phyloP scores from a whole-genome alignment of 2,888 invertebrate species.

The Amblyjoppa fuscipennis region DNA sequence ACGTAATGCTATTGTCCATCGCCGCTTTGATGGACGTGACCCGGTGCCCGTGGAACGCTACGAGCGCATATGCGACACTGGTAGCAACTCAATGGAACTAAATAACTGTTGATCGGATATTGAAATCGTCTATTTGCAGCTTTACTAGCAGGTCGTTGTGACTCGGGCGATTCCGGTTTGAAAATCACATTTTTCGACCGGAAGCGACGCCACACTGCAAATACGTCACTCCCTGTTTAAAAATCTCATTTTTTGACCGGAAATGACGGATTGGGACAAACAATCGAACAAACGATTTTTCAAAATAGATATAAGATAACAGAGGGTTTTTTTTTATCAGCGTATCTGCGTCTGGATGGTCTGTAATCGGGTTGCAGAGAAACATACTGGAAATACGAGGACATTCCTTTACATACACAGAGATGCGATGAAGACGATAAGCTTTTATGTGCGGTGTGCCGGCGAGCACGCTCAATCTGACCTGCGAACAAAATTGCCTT shows the following conservation, averaged over 20 bases:
- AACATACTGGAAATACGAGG: neutral
- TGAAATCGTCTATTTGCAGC: neutral
- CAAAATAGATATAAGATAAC: too few species aligned
- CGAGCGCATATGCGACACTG: neutral
- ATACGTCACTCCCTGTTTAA: neutral
- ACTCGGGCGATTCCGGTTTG: too few species aligned
- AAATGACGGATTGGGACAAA: too few species aligned
- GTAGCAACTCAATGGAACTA: conserved; percentile 34
- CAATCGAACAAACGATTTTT: neutral
- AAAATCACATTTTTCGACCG: neutral
- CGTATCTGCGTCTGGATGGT: neutral
- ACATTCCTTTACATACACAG: neutral
- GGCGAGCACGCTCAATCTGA: neutral
- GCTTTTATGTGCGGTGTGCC: neutral
- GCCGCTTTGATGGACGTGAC: conserved; percentile 57
- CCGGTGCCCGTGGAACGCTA: conserved; percentile 32
- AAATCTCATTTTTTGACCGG: neutral
- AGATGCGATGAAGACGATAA: neutral
- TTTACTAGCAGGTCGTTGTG: neutral
- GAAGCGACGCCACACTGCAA: too few species aligned
- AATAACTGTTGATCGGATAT: conserved; percentile 32
- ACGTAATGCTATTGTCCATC: conserved; percentile 16
- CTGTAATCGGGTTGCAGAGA: neutral
- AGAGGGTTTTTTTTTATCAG: neutral
- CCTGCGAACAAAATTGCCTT: neutral